A percentile compares a stretch with the other conserved stretches of the same genome.
These are phyloP conservation scores for Villa cingulata DNA, from an alignment of 2,888 invertebrate genomes.

Conservation along the genomic window DNA sequence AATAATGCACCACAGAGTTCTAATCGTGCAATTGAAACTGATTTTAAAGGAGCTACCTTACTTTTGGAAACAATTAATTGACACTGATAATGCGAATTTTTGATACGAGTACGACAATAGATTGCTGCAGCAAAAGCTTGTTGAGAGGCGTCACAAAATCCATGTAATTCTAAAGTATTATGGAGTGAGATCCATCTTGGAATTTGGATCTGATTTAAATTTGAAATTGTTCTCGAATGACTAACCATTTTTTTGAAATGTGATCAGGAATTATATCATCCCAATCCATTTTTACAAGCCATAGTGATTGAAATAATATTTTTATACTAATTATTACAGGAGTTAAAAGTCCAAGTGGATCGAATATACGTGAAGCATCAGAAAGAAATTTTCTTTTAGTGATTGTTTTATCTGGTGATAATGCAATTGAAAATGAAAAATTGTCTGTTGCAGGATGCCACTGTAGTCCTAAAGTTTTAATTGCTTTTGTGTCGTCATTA, in stretches of 20 bases:
- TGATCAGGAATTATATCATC: conserved; percentile 14
- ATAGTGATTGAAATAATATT: conserved; percentile 18
- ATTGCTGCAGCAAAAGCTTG: neutral
- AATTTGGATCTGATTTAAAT: neutral
- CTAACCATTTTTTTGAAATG: conserved; percentile 3
- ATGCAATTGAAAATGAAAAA: too few relatives aligned
- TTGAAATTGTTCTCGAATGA: neutral
- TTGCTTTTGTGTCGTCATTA: too few relatives aligned
- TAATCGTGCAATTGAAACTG: neutral
- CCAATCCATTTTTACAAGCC: conserved; percentile 17
- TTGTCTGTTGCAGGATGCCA: too few relatives aligned
- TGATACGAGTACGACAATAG: neutral
- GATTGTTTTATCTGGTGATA: neutral
- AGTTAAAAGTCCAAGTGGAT: conserved; percentile 16
- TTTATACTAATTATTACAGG: conserved; percentile 16
- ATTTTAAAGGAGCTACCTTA: neutral
- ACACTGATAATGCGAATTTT: too few relatives aligned
- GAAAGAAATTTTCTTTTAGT: conserved; percentile 7
- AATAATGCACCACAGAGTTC: neutral
- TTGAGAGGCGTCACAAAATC: neutral
- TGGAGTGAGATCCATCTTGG: neutral
- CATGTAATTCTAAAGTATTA: too few relatives aligned
- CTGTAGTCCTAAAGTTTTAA: too few relatives aligned
- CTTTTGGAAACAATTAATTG: neutral
- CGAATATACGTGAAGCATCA: conserved; percentile 12